A percentile compares a stretch with the other conserved stretches of the same genome.
Conservation (phyloP, 2,888 invertebrate species). For the Pseudococcus jackbeardsleyi region DNA sequence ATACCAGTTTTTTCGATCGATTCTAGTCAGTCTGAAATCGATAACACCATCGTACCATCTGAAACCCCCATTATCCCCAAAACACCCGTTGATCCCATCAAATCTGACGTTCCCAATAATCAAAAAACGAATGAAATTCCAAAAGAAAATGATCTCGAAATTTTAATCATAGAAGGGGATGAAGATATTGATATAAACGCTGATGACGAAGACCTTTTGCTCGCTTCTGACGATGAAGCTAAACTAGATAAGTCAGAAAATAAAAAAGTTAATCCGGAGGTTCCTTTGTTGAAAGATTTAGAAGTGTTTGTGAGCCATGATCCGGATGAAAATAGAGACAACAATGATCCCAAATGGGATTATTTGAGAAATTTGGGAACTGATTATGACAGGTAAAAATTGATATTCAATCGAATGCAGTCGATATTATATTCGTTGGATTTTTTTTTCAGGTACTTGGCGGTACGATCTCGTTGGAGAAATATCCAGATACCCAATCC, state of each 20-base stretch:
- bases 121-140: neutral
- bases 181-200: conserved; percentile 7
- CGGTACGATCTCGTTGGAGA: conserved; percentile 54
- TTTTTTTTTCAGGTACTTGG: conserved; percentile 42
- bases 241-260: neutral
- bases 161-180: conserved; percentile 55
- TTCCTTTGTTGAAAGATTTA: conserved; percentile 2
- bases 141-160: conserved; percentile 54
- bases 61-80: neutral
- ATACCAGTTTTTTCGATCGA: neutral
- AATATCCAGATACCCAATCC: conserved; percentile 57
- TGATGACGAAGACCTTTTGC: conserved; percentile 53
- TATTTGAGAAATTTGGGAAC: conserved; percentile 57
- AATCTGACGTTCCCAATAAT: neutral
- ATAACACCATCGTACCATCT: neutral
- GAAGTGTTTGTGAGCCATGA: conserved; percentile 46
- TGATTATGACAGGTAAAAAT: conserved; percentile 60
- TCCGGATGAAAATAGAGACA: conserved; percentile 60
- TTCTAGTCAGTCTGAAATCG: neutral
- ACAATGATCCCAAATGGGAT: conserved; percentile 63
- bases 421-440: neutral
- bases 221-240: conserved; percentile 60
- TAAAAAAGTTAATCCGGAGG: neutral
- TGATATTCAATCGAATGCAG: neutral
- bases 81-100: neutral